Base-by-base conservation (phyloP, 2,888 invertebrate genomes). In the Drosophila mulleri region DNA sequence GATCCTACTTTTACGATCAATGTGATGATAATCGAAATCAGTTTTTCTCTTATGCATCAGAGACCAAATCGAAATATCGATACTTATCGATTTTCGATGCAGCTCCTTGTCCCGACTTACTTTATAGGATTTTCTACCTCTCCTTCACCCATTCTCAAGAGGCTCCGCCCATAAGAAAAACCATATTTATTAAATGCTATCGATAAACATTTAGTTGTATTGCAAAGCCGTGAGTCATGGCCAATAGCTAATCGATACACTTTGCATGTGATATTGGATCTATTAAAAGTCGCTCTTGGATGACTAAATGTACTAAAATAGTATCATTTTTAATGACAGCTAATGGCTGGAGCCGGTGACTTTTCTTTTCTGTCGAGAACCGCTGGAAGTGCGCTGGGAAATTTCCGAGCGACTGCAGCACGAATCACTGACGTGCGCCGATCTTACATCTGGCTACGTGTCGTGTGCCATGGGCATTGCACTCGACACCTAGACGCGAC, bases 391-490 rank as follows among this genome's bases (percentile, higher is more conserved):
- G 52, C 26, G 67, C 52, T 81, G 84, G 84, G 84, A 81, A 84
- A 85, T 67, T 45, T 67, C 81, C 83, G 56, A 12, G 44, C 32
- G 48, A 37, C 9, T 53, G 65, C 57, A 61, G 59, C 48, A 47
- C 23, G 16, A 29, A 12, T 14, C 57, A 9, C 29, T 56, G 53
- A 57, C 75, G 72, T 62, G 71, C 32, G 72, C 69, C 69, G 35
- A 26, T 53, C 57, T 61, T 32, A 39, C 61, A 53, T 59, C 42
- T 53, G 61, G 59, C 61, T 12, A 29, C 62, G 20, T 44, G 81
- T 62, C 83, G 83, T 80, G 77, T 78, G 83, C 83, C 81, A 67
- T 47, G 56, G 67, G 61, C 62, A 67, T 59, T 67, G 69, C 75
- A 76, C 44, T 60, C 32, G 60, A 48, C 58, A 37, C 53, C 53